Percentiles rank a stretch among this genome's conserved stretches.
Evolutionary conservation across 2,113 vertebrate genomes (phyloP).

Genomic region (Porphyrio hochstetteri): DNA sequence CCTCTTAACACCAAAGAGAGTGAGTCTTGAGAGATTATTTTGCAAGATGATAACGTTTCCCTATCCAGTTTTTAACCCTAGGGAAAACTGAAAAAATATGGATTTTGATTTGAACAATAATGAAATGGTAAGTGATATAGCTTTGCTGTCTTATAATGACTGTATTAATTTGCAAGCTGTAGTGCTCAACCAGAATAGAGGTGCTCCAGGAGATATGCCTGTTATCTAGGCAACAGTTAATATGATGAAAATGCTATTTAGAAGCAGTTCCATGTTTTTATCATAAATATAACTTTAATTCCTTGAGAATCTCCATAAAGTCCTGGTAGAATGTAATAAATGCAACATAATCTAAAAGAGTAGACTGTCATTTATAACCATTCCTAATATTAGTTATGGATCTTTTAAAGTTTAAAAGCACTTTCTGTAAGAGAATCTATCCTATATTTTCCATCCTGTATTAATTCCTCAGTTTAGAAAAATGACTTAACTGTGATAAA

Average conservation of each 20-base stretch:
- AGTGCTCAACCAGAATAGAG: conserved; percentile 62
- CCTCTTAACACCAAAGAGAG: conserved; percentile 31
- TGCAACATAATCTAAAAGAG: conserved; percentile 29
- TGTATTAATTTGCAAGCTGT: conserved; percentile 69
- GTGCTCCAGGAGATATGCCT: conserved; percentile 48
- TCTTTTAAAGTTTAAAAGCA: conserved; percentile 49
- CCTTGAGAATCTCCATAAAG: conserved; percentile 58
- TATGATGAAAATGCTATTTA: conserved; percentile 60
- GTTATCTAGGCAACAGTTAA: conserved; percentile 74
- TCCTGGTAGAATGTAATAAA: not conserved
- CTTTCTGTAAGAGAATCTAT: conserved; percentile 16
- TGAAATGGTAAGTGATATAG: conserved; percentile 62
- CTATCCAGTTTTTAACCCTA: conserved; percentile 45
- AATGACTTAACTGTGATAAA: conserved; percentile 46
- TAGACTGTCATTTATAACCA: conserved; percentile 33
- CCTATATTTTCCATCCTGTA: not conserved
- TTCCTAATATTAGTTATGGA: conserved; percentile 46
- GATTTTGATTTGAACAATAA: conserved; percentile 69
- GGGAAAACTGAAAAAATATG: conserved; percentile 52
- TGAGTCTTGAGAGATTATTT: conserved; percentile 46
- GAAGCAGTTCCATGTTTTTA: conserved; percentile 43
- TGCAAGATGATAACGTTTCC: conserved; percentile 33
- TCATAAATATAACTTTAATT: conserved; percentile 57
- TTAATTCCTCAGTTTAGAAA: conserved; percentile 25
- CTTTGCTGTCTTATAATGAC: conserved; percentile 55